Conservation (phyloP, 1,140 invertebrate genomes). For the Caerostris extrusa region DNA sequence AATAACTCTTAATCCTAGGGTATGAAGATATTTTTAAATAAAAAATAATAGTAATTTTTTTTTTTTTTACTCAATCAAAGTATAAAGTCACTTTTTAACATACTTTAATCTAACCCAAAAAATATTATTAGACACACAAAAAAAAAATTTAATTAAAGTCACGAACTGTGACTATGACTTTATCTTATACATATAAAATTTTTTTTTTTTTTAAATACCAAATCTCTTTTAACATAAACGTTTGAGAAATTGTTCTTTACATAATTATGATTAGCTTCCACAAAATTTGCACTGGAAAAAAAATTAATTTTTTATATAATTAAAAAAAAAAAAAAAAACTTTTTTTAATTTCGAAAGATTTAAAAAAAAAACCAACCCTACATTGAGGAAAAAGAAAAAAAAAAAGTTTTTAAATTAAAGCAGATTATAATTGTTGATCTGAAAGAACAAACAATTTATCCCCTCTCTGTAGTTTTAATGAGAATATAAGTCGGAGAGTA, state of each 20-base stretch:
- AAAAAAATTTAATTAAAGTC: background rate
- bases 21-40: background rate
- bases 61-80: background rate
- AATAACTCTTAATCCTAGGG: background rate
- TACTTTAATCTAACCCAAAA: background rate
- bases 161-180: background rate
- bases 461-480: conserved; percentile 33
- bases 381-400: background rate
- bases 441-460: conserved; percentile 46
- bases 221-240: background rate
- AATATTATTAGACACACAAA: background rate
- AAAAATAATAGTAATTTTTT: background rate
- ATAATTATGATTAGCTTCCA: conserved; percentile 37
- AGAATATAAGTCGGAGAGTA: conserved; percentile 1
- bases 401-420: background rate
- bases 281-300: background rate
- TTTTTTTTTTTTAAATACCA: background rate
- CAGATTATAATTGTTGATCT: background rate
- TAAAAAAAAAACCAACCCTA: background rate
- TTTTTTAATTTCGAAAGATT: background rate
- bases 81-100: background rate
- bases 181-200: background rate
- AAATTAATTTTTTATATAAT: background rate
- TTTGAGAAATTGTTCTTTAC: background rate
- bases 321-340: background rate